Base-by-base conservation (phyloP, 1,140 invertebrate species). In the Achatina immaculata region DNA sequence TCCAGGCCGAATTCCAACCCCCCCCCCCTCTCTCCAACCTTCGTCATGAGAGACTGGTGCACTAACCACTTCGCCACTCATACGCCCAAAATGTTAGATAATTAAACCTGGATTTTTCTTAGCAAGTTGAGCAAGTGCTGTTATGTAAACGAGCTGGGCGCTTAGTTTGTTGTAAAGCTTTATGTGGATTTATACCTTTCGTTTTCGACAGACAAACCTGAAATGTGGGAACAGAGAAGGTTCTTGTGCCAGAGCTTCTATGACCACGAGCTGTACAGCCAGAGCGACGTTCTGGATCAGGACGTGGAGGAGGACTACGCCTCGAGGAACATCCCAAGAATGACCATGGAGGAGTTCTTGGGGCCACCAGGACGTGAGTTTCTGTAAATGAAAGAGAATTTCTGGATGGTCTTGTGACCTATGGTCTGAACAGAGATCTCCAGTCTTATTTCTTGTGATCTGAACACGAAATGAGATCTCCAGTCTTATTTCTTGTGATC, bases 191-290 rank as follows among this genome's bases (percentile, higher is more conserved):
- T n/a, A n/a, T n/a, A n/a, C n/a, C n/a, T n/a, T n/a, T n/a, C n/a
- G n/a, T n/a, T n/a, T n/a, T n/a, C n/a, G n/a, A n/a, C n/a, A 62
- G 58, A 62, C 58, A 62, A 62, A 31, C 58, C 58, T 28, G 58
- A 62, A 31, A 62, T 62, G 58, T 62, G 58, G 58, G 58, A 28
- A 16, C n/a, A 34, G 58, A 62, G 28, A 19, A 62, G 31, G 1
- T 62, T 62, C 16, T 28, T 31, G 58, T 31, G n/a, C 1, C n/a
- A 62, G 28, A 62, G 58, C n/a, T 62, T 62, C 28, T 62, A 62
- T 28, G 58, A 62, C 21, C 58, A 62, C 16, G 58, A 62, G 58
- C 58, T 62, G n/a, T 62, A 62, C 28, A 34, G 58, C 28, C n/a
- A 62, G 58, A 31, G n/a, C 28, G 58, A 62, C 28, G 1, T 34